Evolutionary conservation across 2,888 invertebrate genomes (phyloP).

Genomic region (Plagodis dolabraria): DNA sequence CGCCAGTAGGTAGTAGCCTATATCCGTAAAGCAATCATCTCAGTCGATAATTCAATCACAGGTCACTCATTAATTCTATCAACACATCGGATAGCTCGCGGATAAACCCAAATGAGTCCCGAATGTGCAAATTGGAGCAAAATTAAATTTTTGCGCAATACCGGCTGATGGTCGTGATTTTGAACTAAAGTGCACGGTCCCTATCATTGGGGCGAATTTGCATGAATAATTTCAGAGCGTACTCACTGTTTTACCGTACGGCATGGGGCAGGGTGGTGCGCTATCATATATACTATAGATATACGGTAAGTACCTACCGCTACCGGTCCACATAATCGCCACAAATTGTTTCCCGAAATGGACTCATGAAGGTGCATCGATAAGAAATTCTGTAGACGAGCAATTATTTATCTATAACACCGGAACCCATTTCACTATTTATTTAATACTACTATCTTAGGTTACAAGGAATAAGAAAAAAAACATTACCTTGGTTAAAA

Average conservation of each 20-base stretch:
- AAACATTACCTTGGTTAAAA: too few species aligned
- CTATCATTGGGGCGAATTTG: slow-evolving; percentile 56
- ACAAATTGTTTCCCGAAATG: slow-evolving; percentile 52
- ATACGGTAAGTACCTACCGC: slow-evolving; percentile 3
- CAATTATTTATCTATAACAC: too few species aligned
- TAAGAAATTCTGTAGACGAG: slow-evolving; percentile 4
- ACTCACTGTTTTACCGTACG: slow-evolving; percentile 41
- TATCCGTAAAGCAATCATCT: slow-evolving; percentile 14
- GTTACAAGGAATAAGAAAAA: too few species aligned
- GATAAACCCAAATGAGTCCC: slow-evolving; percentile 28
- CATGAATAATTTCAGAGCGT: slow-evolving; percentile 58
- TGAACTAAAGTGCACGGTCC: slow-evolving; percentile 47
- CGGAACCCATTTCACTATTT: too few species aligned
- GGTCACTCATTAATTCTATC: slow-evolving; percentile 29
- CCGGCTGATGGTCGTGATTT: slow-evolving; percentile 39
- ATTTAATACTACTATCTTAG: too few species aligned
- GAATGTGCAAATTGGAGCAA: slow-evolving; percentile 27
- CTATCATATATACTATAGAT: slow-evolving; percentile 1
- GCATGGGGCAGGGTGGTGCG: neutral
- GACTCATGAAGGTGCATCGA: slow-evolving; percentile 28
- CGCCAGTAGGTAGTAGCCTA: neutral
- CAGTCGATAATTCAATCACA: slow-evolving; percentile 22
- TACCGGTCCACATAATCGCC: slow-evolving; percentile 33
- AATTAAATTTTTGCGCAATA: slow-evolving; percentile 47
- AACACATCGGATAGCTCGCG: slow-evolving; percentile 21